Conservation (phyloP, 30 jellyfish, hydroid and myxozoan species). For the Phacellophora camtschatica region DNA sequence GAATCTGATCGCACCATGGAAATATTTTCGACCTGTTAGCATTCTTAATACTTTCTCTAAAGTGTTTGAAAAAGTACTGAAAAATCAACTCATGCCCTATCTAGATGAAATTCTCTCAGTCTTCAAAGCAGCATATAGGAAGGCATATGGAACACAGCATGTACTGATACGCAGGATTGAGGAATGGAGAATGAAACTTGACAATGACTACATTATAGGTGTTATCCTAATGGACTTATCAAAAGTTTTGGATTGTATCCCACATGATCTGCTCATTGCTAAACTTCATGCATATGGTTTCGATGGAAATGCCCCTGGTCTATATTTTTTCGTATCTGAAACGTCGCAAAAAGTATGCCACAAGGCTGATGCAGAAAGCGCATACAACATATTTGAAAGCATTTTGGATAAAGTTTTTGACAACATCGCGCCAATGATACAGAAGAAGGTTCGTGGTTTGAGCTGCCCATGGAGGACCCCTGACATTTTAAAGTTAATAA, state of each 20-base stretch:
- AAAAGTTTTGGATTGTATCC: neutral
- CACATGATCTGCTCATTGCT: neutral
- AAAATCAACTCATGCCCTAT: neutral
- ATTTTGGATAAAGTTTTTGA: neutral
- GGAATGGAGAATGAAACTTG: neutral
- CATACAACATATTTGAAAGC: conserved; percentile 6
- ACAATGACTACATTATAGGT: neutral
- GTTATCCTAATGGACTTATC: too few species aligned
- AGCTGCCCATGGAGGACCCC: conserved; percentile 5
- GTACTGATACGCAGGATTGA: neutral
- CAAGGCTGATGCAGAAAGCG: neutral
- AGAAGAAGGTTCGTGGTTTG: conserved; percentile 9
- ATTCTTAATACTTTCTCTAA: neutral
- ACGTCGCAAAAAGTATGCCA: neutral
- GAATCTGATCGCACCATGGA: too few species aligned
- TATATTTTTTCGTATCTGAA: too few species aligned
- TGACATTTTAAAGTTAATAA: neutral
- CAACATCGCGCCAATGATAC: conserved; percentile 3
- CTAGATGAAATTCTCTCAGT: neutral
- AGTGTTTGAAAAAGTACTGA: neutral
- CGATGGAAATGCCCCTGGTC: neutral
- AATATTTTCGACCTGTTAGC: neutral
- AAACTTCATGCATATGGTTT: neutral
- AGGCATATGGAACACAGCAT: neutral
- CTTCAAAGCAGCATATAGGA: neutral